phyloP scores from a whole-genome alignment of 2,797 vertebrate species.

The Gila robusta region DNA sequence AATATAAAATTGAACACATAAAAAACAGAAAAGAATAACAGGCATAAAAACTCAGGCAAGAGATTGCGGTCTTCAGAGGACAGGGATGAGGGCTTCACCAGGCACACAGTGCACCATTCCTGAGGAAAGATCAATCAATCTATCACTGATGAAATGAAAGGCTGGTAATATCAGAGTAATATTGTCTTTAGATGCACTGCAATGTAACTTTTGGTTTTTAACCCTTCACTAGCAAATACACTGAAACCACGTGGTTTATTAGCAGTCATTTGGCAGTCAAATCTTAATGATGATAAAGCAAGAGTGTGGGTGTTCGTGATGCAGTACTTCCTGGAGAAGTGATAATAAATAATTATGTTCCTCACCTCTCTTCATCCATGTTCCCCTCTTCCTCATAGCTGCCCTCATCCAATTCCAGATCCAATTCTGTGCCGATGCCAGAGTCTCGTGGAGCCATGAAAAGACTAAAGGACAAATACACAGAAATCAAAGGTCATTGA shows the following conservation, averaged over 20 bases:
- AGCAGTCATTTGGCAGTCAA: not conserved
- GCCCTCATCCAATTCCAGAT: constrained; percentile 69
- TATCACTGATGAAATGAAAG: not conserved
- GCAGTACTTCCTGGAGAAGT: not conserved
- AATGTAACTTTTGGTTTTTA: not conserved
- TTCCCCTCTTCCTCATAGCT: constrained; percentile 65
- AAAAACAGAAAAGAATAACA: not conserved
- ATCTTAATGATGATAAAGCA: constrained; percentile 1
- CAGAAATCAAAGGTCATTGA: not conserved
- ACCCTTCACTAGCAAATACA: not conserved
- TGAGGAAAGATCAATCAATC: constrained; percentile 37
- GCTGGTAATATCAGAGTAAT: not conserved
- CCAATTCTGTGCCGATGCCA: constrained; percentile 63
- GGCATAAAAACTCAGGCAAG: constrained; percentile 16
- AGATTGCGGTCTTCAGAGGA: constrained; percentile 21
- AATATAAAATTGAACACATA: not conserved
- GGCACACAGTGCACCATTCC: constrained; percentile 64
- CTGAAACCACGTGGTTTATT: not conserved
- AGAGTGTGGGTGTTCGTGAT: not conserved
- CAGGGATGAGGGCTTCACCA: constrained; percentile 42
- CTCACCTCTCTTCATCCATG: constrained; percentile 68
- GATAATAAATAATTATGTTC: not conserved
- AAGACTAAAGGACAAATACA: constrained; percentile 52
- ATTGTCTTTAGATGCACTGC: not conserved
- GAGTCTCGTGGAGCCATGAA: constrained; percentile 67